These are phyloP conservation scores for Zaprionus lineosus DNA, from an alignment of 2,888 invertebrate genomes.

Conservation along the genomic window DNA sequence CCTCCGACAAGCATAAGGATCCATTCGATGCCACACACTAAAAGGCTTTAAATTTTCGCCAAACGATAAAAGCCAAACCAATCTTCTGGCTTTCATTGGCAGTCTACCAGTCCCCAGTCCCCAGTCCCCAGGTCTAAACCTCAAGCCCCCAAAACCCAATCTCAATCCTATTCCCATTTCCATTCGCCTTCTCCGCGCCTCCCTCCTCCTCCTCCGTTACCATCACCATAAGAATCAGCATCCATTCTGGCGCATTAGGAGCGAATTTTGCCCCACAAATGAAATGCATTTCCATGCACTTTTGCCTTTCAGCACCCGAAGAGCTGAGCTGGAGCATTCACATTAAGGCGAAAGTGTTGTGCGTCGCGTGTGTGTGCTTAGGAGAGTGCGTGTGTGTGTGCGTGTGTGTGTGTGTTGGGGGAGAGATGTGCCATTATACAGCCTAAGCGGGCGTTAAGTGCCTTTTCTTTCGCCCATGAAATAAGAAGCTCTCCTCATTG, in stretches of 20 bases:
- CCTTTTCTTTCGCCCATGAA: slow-evolving; percentile 55
- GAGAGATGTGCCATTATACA: slow-evolving; percentile 42
- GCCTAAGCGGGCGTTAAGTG: slow-evolving; percentile 54
- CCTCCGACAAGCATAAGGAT: slow-evolving; percentile 7
- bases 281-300: slow-evolving; percentile 71
- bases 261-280: slow-evolving; percentile 54
- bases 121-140: too few species aligned
- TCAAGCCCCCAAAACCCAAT: slow-evolving; percentile 12
- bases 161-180: slow-evolving; percentile 22
- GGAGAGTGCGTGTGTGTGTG: slow-evolving; percentile 3
- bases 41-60: slow-evolving; percentile 36
- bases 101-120: slow-evolving; percentile 3
- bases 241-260: slow-evolving; percentile 62
- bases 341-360: slow-evolving; percentile 60
- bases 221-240: slow-evolving; percentile 25
- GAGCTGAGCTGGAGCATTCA: slow-evolving; percentile 26
- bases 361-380: slow-evolving; percentile 2
- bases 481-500: slow-evolving; percentile 44
- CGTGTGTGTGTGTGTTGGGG: neutral
- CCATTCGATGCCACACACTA: slow-evolving; percentile 30
- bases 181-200: slow-evolving; percentile 22
- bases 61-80: slow-evolving; percentile 35
- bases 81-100: slow-evolving; percentile 21
- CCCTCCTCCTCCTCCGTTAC: slow-evolving; percentile 29
- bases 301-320: slow-evolving; percentile 46